phyloP scores from a whole-genome alignment of 2,797 vertebrate species.

The Loriculus beryllinus region DNA sequence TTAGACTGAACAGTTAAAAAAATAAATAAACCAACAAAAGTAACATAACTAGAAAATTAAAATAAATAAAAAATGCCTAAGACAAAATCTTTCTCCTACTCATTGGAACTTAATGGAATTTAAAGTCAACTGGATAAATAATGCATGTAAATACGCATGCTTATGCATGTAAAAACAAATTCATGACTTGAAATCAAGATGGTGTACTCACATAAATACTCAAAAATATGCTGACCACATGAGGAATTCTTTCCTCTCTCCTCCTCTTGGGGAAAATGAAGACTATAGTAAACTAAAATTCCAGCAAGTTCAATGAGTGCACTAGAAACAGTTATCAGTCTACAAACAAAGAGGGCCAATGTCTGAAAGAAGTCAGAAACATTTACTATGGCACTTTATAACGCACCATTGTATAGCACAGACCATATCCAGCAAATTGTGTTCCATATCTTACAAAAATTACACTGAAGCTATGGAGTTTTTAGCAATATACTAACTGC shows the following conservation, averaged over 20 bases:
- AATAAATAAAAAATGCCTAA: conserved; percentile 75
- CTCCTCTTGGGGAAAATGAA: conserved; percentile 67
- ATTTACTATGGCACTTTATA: conserved; percentile 66
- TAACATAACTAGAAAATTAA: conserved; percentile 79
- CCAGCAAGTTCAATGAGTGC: conserved; percentile 76
- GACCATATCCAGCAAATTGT: conserved; percentile 64
- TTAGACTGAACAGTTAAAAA: conserved; percentile 81
- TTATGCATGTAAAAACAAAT: conserved; percentile 83
- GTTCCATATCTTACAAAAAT: conserved; percentile 59
- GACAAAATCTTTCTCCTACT: conserved; percentile 73
- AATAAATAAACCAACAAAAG: conserved; percentile 77
- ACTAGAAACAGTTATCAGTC: conserved; percentile 53
- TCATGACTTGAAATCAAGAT: conserved; percentile 80
- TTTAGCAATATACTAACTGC: conserved; percentile 62
- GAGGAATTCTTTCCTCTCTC: conserved; percentile 72
- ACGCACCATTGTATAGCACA: conserved; percentile 48
- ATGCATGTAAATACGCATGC: conserved; percentile 81
- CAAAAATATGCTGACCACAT: conserved; percentile 71
- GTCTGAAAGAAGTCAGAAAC: conserved; percentile 58
- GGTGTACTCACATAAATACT: conserved; percentile 77
- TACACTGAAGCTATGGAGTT: conserved; percentile 53
- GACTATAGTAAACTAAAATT: conserved; percentile 70
- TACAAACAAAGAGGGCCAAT: conserved; percentile 62
- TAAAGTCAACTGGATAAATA: conserved; percentile 76
- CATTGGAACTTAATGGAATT: conserved; percentile 82